phyloP scores from a whole-genome alignment of 2,888 invertebrate genomes.

The Rhamphomyia laevipes region DNA sequence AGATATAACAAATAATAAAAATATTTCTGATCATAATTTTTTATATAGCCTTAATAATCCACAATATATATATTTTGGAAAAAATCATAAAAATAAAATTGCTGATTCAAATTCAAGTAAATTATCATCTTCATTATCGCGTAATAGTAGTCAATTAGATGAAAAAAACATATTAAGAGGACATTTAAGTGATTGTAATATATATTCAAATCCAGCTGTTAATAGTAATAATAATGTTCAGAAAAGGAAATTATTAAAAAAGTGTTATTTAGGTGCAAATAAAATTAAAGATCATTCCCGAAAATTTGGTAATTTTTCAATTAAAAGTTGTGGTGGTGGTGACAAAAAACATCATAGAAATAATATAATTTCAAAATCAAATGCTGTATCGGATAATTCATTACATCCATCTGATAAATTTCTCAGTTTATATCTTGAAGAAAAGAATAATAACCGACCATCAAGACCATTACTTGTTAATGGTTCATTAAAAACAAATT shows the following conservation, averaged over 20 bases:
- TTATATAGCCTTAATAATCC: constrained; percentile 15
- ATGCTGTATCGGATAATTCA: constrained; percentile 36
- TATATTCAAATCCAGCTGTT: constrained; percentile 26
- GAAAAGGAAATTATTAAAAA: constrained; percentile 13
- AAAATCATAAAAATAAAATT: constrained; percentile 21
- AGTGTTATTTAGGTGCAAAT: constrained; percentile 17
- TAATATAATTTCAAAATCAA: constrained; percentile 34
- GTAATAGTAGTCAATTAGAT: constrained; percentile 21
- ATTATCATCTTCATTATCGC: constrained; percentile 12
- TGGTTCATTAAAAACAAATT: constrained; percentile 33
- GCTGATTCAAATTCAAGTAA: constrained; percentile 24
- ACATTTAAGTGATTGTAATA: constrained; percentile 34
- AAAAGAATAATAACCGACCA: constrained; percentile 24
- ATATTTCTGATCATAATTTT: constrained; percentile 12
- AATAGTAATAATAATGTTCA: too few relatives aligned
- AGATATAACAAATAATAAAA: neutral
- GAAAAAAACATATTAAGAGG: constrained; percentile 24
- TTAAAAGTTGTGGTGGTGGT: constrained; percentile 16
- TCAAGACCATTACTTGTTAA: constrained; percentile 24
- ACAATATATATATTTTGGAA: constrained; percentile 16
- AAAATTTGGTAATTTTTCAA: constrained; percentile 33
- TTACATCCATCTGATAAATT: constrained; percentile 36
- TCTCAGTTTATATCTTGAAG: constrained; percentile 33
- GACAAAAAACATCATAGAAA: constrained; percentile 29
- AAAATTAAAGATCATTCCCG: constrained; percentile 37